Evolutionary conservation across 1,140 invertebrate species (phyloP).

Genomic region (Trichonephila clavipes): DNA sequence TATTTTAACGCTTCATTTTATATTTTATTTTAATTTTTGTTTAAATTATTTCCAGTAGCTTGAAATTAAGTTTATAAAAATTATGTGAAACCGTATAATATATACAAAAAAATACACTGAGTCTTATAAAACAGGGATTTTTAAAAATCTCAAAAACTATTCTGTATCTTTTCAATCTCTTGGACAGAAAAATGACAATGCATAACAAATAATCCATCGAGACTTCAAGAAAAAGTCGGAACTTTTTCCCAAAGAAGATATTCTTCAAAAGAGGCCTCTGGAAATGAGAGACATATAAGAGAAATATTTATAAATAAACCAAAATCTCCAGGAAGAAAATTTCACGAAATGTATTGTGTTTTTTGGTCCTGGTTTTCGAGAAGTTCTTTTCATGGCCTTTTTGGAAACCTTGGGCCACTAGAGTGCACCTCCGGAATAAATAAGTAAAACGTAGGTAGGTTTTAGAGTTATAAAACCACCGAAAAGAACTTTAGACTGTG

Average conservation of each 20-base stretch:
- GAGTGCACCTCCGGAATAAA: background rate
- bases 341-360: background rate
- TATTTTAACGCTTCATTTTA: too few relatives aligned
- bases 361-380: background rate
- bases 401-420: background rate
- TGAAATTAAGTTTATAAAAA: too few relatives aligned
- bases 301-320: background rate
- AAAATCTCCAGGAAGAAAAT: background rate
- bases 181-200: background rate
- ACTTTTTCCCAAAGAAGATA: background rate
- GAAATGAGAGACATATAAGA: background rate
- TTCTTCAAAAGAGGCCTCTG: background rate
- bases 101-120: too few relatives aligned
- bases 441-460: background rate
- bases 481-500: background rate
- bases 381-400: background rate
- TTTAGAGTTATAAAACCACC: background rate
- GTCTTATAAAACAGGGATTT: too few relatives aligned
- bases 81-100: too few relatives aligned
- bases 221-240: background rate
- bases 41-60: too few relatives aligned
- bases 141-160: background rate
- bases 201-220: background rate
- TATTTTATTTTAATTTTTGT: too few relatives aligned
- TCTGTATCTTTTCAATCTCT: background rate